Evolutionary conservation across 2,113 vertebrate genomes (phyloP), one percentile per base, ranked within the genome.

Genomic region (Oryctolagus cuniculus): DNA sequence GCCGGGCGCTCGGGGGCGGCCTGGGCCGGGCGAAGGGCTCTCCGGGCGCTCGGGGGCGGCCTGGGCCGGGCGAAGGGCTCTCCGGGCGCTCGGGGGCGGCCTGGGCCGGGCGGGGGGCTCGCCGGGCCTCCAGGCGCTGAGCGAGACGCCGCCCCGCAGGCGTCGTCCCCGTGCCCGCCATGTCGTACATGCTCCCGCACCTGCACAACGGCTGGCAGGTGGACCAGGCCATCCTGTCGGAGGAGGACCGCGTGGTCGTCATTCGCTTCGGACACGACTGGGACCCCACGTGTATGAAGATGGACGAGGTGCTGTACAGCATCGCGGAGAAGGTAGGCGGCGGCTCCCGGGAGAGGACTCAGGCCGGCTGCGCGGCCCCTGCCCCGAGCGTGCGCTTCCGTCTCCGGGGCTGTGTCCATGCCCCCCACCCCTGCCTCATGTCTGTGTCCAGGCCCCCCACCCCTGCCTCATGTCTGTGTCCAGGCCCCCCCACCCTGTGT

Each of bases 201-300:
- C 98, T 99, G 67, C 99, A 99, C 98, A 99, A 99, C 44, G 99
- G 99, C 98, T 99, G 99, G 99, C 99, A 99, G 96, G 99, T 99
- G 8, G 99, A 99, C 97, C 99, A 99, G 98, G 99, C 99, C 97
- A 99, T 99, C 95, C 98, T 99, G 17, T 99, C 99, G 0, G 99
- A 99, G 84, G 99, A 99, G 96, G 99, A 99, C 98, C 98, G 99
- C 0, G 99, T 99, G 0, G 98, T 99, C 0, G 99, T 99, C 36
- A 99, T 99, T 91, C 98, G 99, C 24, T 99, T 99, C 31, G 99
- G 99, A 4, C 99, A 99, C 95, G 99, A 99, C 96, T 99, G 99
- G 99, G 99, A 99, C 97, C 99, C 99, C 0, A 99, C 99, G 0
- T 99, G 99, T 81, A 99, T 99, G 99, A 99, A 99, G 25, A 99